Evolutionary conservation across 2,113 vertebrate species (phyloP).

Genomic region (Percina caprodes): DNA sequence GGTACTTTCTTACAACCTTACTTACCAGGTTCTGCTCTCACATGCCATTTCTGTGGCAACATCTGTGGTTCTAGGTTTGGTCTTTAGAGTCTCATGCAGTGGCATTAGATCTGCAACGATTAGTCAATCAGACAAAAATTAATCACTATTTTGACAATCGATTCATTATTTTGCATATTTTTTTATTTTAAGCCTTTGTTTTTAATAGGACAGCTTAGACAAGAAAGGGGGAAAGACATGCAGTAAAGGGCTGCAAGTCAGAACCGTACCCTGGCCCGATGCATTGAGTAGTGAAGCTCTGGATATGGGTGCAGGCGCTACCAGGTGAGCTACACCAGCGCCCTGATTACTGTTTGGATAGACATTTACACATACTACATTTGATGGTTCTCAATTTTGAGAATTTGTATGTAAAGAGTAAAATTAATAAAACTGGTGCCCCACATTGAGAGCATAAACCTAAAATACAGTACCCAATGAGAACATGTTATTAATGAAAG

Average conservation of each 20-base stretch:
- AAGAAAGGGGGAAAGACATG: too few relatives aligned
- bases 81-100: not conserved
- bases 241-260: too few relatives aligned
- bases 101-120: not conserved
- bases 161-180: not conserved
- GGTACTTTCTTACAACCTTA: too few relatives aligned
- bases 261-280: too few relatives aligned
- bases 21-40: not conserved
- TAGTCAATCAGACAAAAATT: not conserved
- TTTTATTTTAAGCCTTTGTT: too few relatives aligned
- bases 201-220: too few relatives aligned
- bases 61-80: not conserved
- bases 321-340: too few relatives aligned
- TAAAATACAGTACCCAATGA: constrained; percentile 9
- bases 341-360: too few relatives aligned
- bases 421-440: not conserved
- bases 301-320: too few relatives aligned
- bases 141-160: not conserved
- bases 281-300: too few relatives aligned
- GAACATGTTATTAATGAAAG: constrained; percentile 13
- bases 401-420: not conserved
- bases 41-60: not conserved
- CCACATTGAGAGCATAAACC: not conserved
- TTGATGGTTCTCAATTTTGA: not conserved
- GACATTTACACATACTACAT: too few relatives aligned